A percentile compares a stretch with the other conserved stretches of the same genome.
Conservation (phyloP, 2,797 vertebrate genomes). For the Carduelis carduelis region DNA sequence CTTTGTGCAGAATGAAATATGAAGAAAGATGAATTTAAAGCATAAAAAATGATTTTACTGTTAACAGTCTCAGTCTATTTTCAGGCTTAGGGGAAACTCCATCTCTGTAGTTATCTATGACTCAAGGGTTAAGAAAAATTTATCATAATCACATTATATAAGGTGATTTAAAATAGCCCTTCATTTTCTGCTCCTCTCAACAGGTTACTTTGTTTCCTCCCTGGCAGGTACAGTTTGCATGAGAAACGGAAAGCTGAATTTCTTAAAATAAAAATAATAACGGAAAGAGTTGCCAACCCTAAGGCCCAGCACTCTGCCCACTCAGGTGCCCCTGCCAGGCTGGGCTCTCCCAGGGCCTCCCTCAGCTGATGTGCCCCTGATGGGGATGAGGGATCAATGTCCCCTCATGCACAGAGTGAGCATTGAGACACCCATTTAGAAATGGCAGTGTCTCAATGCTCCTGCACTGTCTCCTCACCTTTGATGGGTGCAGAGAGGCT, state of each 20-base stretch:
- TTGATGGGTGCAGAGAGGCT: neutral
- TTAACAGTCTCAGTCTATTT: neutral
- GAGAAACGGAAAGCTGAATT: neutral
- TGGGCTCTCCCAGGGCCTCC: neutral
- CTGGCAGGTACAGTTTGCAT: neutral
- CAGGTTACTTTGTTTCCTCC: neutral
- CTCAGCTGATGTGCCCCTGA: neutral
- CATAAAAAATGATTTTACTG: neutral
- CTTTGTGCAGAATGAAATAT: neutral
- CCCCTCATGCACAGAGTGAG: neutral
- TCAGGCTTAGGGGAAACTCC: neutral
- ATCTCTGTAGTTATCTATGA: neutral
- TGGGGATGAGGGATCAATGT: neutral
- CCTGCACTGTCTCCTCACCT: neutral
- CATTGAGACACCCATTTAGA: neutral
- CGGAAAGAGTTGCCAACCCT: neutral
- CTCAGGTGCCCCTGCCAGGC: neutral
- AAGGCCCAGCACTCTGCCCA: neutral
- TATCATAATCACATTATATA: neutral
- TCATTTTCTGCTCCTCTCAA: slow-evolving; percentile 21
- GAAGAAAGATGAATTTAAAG: neutral
- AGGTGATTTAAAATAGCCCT: slow-evolving; percentile 14
- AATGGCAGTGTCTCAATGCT: neutral
- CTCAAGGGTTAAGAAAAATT: neutral
- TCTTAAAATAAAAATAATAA: neutral